Conservation (phyloP, 2,113 vertebrate species). For the Telmatochromis sp. region DNA sequence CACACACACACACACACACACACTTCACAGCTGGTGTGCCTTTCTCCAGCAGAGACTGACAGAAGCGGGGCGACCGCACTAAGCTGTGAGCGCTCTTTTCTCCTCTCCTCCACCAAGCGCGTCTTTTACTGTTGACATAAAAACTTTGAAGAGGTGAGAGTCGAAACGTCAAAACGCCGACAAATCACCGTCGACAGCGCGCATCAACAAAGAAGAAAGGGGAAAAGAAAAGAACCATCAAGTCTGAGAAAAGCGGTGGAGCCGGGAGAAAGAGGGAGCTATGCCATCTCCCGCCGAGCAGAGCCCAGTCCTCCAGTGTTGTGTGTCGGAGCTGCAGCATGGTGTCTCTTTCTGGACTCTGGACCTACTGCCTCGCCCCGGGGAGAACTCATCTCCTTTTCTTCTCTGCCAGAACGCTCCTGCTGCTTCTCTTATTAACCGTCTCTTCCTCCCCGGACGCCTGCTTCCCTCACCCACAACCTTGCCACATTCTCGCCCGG, state of each 20-base stretch:
- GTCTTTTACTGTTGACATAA: slow-evolving; percentile 16
- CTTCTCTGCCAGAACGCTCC: slow-evolving; percentile 22
- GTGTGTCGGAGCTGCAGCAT: slow-evolving; percentile 66
- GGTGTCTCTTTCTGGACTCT: slow-evolving; percentile 64
- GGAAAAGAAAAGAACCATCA: slow-evolving; percentile 22
- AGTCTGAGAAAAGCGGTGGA: slow-evolving; percentile 60
- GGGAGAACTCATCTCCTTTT: slow-evolving; percentile 51
- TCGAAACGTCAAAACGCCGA: slow-evolving; percentile 11
- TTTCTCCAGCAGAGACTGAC: slow-evolving; percentile 57
- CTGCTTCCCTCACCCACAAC: slow-evolving; percentile 72
- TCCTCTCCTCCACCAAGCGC: slow-evolving; percentile 23
- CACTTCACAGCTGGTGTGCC: slow-evolving; percentile 49
- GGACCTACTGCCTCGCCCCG: slow-evolving; percentile 60
- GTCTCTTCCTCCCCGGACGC: slow-evolving; percentile 54
- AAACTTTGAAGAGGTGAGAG: slow-evolving; percentile 55
- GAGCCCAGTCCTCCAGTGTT: slow-evolving; percentile 64
- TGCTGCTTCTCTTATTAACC: slow-evolving; percentile 47
- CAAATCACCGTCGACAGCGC: slow-evolving; percentile 22
- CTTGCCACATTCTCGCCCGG: slow-evolving; percentile 76
- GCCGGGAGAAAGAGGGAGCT: slow-evolving; percentile 63
- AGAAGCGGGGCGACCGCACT: slow-evolving; percentile 59
- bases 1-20: background rate
- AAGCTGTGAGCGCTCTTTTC: slow-evolving; percentile 46
- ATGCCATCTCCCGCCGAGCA: slow-evolving; percentile 71
- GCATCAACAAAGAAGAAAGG: background rate